Percentiles rank a stretch among this genome's conserved stretches.
Evolutionary conservation across 1,140 invertebrate species (phyloP).

Genomic region (Zelostemma sp.): DNA sequence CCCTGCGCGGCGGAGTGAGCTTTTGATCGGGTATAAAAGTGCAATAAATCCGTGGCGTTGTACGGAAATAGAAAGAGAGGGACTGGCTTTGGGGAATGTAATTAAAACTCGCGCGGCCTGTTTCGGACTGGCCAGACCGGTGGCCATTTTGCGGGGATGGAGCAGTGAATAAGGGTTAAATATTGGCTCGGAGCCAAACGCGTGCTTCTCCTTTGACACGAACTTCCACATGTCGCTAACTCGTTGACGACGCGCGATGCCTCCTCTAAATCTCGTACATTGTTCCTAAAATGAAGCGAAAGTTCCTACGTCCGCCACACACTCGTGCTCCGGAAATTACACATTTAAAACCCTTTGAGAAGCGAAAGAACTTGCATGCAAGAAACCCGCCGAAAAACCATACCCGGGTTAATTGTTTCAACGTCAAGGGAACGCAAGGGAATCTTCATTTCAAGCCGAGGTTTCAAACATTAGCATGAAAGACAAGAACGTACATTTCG

Average conservation of each 20-base stretch:
- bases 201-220: constrained; percentile 26
- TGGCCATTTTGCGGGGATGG: constrained; percentile 5
- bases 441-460: no score
- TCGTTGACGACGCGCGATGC: constrained; percentile 12
- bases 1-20: constrained; percentile 13
- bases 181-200: constrained; percentile 41
- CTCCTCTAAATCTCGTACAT: constrained; percentile 3
- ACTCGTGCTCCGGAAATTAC: background rate
- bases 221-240: constrained; percentile 39
- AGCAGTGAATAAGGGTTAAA: constrained; percentile 43
- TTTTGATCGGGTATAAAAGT: constrained; percentile 42
- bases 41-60: constrained; percentile 44
- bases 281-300: background rate
- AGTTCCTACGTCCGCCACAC: background rate
- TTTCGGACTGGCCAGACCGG: constrained; percentile 31
- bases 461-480: no score
- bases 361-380: no score
- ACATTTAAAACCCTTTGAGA: background rate
- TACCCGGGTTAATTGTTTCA: no score
- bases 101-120: constrained; percentile 51
- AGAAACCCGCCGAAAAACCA: no score
- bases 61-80: constrained; percentile 16
- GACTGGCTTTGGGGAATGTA: constrained; percentile 39
- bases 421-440: no score
- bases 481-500: no score